Percentiles rank a stretch among this genome's conserved stretches.
These are phyloP conservation scores for Trypoxylus dichotomus DNA, from an alignment of 1,140 invertebrate species.

Conservation along the genomic window DNA sequence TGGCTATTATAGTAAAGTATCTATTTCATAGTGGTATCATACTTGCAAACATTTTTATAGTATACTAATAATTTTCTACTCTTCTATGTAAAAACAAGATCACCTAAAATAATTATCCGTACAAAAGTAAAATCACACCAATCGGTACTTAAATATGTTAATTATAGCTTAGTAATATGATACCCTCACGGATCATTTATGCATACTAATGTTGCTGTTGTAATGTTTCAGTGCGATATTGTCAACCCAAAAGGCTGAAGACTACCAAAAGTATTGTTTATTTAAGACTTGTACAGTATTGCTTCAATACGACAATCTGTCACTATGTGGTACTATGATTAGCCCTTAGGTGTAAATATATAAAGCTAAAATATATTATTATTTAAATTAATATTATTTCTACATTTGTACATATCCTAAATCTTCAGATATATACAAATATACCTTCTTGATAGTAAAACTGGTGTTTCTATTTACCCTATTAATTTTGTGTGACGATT, in stretches of 20 bases:
- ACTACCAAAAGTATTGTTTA: conserved; percentile 39
- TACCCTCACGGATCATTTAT: too few species aligned
- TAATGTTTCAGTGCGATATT: conserved; percentile 29
- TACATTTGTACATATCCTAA: conserved; percentile 33
- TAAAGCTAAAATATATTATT: conserved; percentile 14
- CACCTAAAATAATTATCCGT: too few species aligned
- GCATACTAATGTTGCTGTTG: neutral
- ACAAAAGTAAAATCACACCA: too few species aligned
- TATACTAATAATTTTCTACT: too few species aligned
- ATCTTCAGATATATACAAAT: conserved; percentile 11
- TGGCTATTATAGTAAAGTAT: too few species aligned
- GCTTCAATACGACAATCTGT: conserved; percentile 30
- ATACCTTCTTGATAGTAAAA: conserved; percentile 24
- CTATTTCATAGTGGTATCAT: too few species aligned
- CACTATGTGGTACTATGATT: conserved; percentile 26
- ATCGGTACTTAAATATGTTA: too few species aligned
- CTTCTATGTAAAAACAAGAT: too few species aligned
- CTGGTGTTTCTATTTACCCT: neutral
- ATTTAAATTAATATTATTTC: conserved; percentile 33
- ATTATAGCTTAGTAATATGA: too few species aligned
- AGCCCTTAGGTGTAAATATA: conserved; percentile 24
- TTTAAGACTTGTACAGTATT: conserved; percentile 32
- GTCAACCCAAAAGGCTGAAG: conserved; percentile 36
- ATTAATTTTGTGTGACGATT: too few species aligned
- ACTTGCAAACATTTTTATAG: too few species aligned